A percentile compares a stretch with the other conserved stretches of the same genome.
Conservation (phyloP, 2,113 vertebrate species). For the Damaliscus lunatus region DNA sequence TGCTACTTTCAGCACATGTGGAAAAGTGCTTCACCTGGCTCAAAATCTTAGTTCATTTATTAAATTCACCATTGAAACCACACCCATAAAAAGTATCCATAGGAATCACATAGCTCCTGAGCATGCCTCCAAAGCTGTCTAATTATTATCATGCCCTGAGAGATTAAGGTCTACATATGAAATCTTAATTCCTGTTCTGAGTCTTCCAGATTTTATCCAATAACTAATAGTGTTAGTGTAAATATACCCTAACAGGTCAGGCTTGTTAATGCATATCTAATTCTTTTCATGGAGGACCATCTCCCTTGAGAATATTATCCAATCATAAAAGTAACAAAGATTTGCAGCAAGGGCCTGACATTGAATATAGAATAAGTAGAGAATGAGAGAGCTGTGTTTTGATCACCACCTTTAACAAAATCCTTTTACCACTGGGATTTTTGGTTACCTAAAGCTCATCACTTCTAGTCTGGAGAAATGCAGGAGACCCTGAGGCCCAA, state of each 20-base stretch:
- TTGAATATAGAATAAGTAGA: constrained; percentile 49
- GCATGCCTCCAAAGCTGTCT: neutral
- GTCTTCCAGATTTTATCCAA: constrained; percentile 50
- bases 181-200: constrained; percentile 65
- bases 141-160: constrained; percentile 43
- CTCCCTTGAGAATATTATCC: constrained; percentile 57
- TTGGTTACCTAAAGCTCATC: constrained; percentile 62
- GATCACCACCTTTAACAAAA: constrained; percentile 58
- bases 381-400: constrained; percentile 44
- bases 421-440: constrained; percentile 48
- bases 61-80: constrained; percentile 6
- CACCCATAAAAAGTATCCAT: constrained; percentile 25
- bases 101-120: neutral
- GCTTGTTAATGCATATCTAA: constrained; percentile 70
- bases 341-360: constrained; percentile 46
- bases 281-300: constrained; percentile 49
- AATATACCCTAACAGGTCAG: constrained; percentile 63
- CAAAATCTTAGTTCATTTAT: neutral
- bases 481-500: constrained; percentile 44
- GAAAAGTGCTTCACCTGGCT: neutral
- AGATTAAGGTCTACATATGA: constrained; percentile 31
- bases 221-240: constrained; percentile 60
- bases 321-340: constrained; percentile 64
- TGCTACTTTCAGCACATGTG: neutral
- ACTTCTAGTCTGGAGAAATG: constrained; percentile 52